phyloP scores from a whole-genome alignment of 2,797 vertebrate species.

The Siniperca obscura region DNA sequence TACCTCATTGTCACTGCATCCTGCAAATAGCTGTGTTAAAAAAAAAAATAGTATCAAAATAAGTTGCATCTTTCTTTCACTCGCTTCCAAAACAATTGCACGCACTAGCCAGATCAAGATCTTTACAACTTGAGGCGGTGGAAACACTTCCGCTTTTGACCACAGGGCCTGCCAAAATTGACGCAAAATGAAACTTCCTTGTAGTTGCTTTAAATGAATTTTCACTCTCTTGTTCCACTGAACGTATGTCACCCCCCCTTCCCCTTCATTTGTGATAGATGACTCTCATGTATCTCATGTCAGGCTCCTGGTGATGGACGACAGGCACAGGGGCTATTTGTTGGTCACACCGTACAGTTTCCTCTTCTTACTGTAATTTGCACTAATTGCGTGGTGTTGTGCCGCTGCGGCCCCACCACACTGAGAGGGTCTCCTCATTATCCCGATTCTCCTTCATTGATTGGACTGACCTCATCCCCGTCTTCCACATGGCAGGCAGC shows the following conservation, averaged over 20 bases:
- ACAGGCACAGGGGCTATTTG: slow-evolving; percentile 31
- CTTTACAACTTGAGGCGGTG: too few relatives aligned
- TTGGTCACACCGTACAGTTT: slow-evolving; percentile 34
- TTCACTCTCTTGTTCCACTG: slow-evolving; percentile 4
- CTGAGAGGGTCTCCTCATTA: slow-evolving; percentile 73
- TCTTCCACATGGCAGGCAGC: slow-evolving; percentile 65
- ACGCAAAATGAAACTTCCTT: too few relatives aligned
- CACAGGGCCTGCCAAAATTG: too few relatives aligned
- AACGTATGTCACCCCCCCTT: not conserved
- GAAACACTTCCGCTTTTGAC: too few relatives aligned
- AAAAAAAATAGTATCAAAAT: too few relatives aligned
- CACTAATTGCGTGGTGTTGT: slow-evolving; percentile 64
- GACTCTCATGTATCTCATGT: slow-evolving; percentile 25
- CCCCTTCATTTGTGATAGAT: slow-evolving; percentile 13
- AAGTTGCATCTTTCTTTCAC: too few relatives aligned
- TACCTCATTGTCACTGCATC: too few relatives aligned
- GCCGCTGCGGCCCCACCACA: slow-evolving; percentile 16
- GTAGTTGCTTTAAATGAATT: not conserved
- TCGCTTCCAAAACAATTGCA: too few relatives aligned
- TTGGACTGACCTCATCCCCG: slow-evolving; percentile 77
- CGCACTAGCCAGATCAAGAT: too few relatives aligned
- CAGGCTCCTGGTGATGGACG: slow-evolving; percentile 46
- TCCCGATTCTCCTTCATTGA: slow-evolving; percentile 77
- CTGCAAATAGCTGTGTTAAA: too few relatives aligned
- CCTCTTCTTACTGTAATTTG: slow-evolving; percentile 57